Evolutionary conservation across 2,113 vertebrate species (phyloP).

Genomic region (Tetrao urogallus): DNA sequence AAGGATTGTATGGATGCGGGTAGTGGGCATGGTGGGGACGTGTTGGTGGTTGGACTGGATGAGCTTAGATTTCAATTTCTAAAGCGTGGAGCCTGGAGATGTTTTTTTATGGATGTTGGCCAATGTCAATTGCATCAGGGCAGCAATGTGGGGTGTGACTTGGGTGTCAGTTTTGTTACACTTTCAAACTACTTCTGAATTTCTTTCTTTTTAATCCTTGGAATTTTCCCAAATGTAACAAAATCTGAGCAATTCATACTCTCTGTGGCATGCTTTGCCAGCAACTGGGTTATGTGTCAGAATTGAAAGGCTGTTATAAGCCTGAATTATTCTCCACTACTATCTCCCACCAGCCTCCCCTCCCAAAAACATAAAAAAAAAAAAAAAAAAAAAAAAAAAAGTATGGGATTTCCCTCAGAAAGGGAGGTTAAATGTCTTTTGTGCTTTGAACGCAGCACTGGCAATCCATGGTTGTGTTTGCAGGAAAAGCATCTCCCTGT

Average conservation of each 20-base stretch:
- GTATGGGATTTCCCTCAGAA: neutral
- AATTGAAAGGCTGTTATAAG: slow-evolving; percentile 14
- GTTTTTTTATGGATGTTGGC: slow-evolving; percentile 36
- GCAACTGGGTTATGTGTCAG: neutral
- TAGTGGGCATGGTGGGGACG: too few species aligned
- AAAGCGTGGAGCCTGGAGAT: slow-evolving; percentile 23
- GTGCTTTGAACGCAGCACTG: neutral
- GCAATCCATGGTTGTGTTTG: neutral
- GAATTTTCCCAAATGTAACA: slow-evolving; percentile 63
- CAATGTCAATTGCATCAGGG: slow-evolving; percentile 50
- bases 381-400: neutral
- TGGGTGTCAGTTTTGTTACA: slow-evolving; percentile 61
- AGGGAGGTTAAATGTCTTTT: neutral
- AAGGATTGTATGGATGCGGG: too few species aligned
- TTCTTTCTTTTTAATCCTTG: slow-evolving; percentile 30
- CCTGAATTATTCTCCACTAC: neutral
- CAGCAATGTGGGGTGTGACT: slow-evolving; percentile 51
- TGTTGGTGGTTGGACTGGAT: too few species aligned
- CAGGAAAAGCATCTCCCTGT: slow-evolving; percentile 1
- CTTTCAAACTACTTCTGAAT: slow-evolving; percentile 49
- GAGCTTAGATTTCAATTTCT: neutral
- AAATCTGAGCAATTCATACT: slow-evolving; percentile 45
- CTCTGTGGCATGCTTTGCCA: neutral
- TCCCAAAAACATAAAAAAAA: neutral
- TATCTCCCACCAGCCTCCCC: neutral